These are phyloP conservation scores for Drosophila biarmipes DNA, from an alignment of 1,140 invertebrate genomes.

Conservation along the genomic window DNA sequence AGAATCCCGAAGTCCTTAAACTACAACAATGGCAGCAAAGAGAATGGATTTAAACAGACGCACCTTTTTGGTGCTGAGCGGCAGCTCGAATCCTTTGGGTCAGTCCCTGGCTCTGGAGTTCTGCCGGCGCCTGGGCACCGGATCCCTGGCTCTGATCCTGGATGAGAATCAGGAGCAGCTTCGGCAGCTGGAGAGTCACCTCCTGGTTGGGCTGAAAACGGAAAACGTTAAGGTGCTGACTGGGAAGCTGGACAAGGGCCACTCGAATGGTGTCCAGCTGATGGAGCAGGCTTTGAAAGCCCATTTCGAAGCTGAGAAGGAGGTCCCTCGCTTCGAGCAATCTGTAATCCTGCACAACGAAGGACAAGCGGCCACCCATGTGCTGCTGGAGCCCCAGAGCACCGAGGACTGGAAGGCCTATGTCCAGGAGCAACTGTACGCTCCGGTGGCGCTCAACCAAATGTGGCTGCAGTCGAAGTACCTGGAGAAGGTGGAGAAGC, in stretches of 20 bases:
- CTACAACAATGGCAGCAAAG: conserved; percentile 66
- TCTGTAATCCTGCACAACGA: conserved; percentile 95
- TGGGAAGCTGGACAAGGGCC: conserved; percentile 19
- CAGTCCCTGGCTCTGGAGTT: conserved; percentile 90
- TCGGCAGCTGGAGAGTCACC: conserved; percentile 29
- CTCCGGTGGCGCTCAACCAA: conserved; percentile 91
- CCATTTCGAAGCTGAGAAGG: background rate
- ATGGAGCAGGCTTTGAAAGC: conserved; percentile 43
- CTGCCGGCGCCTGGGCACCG: conserved; percentile 86
- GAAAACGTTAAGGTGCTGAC: conserved; percentile 33
- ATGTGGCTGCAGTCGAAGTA: conserved; percentile 87
- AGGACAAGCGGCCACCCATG: conserved; percentile 90
- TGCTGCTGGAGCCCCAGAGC: conserved; percentile 86
- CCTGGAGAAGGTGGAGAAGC: conserved; percentile 80
- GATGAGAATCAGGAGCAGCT: conserved; percentile 87
- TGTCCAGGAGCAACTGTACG: conserved; percentile 92
- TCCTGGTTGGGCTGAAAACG: conserved; percentile 33
- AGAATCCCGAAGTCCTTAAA: conserved; percentile 1
- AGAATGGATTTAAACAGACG: conserved; percentile 73
- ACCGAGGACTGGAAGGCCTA: conserved; percentile 88
- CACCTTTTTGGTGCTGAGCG: conserved; percentile 73
- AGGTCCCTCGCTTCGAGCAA: conserved; percentile 86
- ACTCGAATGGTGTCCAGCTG: conserved; percentile 37
- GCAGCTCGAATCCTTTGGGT: conserved; percentile 85
- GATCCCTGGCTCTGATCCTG: conserved; percentile 90